Base-by-base conservation (phyloP, 30 jellyfish, hydroid and myxozoan species). In the Turritopsis dohrnii region DNA sequence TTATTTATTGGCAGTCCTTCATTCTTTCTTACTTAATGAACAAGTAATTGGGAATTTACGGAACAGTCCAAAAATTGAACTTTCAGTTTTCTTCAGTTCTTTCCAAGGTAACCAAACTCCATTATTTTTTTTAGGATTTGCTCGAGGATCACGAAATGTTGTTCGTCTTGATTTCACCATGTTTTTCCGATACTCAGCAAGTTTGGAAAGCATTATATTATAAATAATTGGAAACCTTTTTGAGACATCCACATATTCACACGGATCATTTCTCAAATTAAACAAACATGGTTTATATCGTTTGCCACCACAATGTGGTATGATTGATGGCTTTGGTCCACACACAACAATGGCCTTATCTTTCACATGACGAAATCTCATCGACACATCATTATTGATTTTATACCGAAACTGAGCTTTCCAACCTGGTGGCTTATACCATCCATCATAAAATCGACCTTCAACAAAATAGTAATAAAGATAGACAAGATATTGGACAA, bases 51-150 rank as follows among this genome's bases (percentile, higher is more conserved):
- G 77, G 22, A 69, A 69, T 69, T 19, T 69, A 27, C 19, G 4
- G 8, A 69, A 69, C 8, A 69, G 30, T 69, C 7, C 1, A 69
- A 69, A 69, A 0, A 69, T 7, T 69, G 77, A 69, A 69, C 17
- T 19, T 69, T 69, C 77, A n/a, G 24, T 30, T 30, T 23, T 30
- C 31, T 26, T 26, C n/a, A 74, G 31, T 23, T 26, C 31, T 30
- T 74, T 29, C 98, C 98, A 92, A 20, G 98, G 96, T 25, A 79
- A 79, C 98, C 98, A 92, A n/a, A 88, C 91, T 18, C 98, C 98
- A 16, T 89, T 90, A 79, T 88, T 89, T 21, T 74, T 79, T 75
- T 92, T 81, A 0, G 98, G 98, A 75, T 92, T 83, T 0, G 96
- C 86, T 30, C 82, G 81, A 21, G 96, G 95, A 75, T 88, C 98